Evolutionary conservation across 2,113 vertebrate genomes (phyloP), one percentile per base, ranked within the genome.

Genomic region (Macaca mulatta): DNA sequence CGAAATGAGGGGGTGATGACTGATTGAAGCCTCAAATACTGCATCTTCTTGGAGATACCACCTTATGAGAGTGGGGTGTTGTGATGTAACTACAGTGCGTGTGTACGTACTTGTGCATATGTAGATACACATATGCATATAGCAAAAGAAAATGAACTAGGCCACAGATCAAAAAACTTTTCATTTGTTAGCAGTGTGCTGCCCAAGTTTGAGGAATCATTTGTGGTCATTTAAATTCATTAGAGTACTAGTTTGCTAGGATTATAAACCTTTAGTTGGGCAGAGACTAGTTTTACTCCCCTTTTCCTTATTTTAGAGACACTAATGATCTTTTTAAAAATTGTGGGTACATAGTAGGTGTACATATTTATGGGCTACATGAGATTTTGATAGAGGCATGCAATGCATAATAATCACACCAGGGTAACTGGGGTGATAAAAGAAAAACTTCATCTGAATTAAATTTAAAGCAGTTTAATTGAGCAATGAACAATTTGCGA

Each of bases 261-360:
- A 83, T 69, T 59, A 94, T 69, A 94, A 96, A 67, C n/a, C 25
- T 92, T 96, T 43, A 89, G n/a, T 88, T 93, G 90, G 48, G 23
- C 25, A 86, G 48, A 90, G 13, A 50, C 22, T 48, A 35, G 7
- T 61, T 89, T 91, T 84, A 70, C 52, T 81, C 23, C 35, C 43
- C 75, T 92, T 48, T 50, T 88, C 38, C 64, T 92, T 90, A 82
- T 79, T 75, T 91, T 32, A 80, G 50, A 94, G 57, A 94, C 5
- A 43, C 38, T 30, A 40, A 40, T 88, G 35, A 84, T 75, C 6
- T 79, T 79, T 30, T 64, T 64, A 2, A 30, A 30, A 64, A 64
- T 64, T 64, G 61, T 64, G 27, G 10, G 27, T 30, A 64, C 61
- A 64, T 13, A 30, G 27, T 64, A 64, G 27, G 27, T 30, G 6